Evolutionary conservation across 2,888 invertebrate genomes (phyloP).

Genomic region (Drosophila conformis): DNA sequence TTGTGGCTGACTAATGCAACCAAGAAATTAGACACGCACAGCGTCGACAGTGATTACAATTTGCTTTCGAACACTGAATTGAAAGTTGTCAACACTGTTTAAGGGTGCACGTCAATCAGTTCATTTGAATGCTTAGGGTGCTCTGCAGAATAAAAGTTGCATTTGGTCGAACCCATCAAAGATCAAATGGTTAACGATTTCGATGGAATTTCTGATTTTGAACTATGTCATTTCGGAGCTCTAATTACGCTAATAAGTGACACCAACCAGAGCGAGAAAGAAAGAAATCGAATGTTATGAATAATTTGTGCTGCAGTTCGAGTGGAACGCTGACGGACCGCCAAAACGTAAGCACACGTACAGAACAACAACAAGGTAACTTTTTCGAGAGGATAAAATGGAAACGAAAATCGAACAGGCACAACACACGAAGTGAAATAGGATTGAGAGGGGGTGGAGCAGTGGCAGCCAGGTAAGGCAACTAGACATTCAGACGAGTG

Average conservation of each 20-base stretch:
- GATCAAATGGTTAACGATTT: slow-evolving; percentile 14
- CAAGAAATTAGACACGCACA: slow-evolving; percentile 16
- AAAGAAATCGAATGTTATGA: slow-evolving; percentile 57
- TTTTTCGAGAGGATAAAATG: slow-evolving; percentile 48
- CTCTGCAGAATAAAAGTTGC: not conserved
- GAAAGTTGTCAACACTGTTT: slow-evolving; percentile 25
- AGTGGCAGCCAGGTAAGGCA: slow-evolving; percentile 11
- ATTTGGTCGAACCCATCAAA: slow-evolving; percentile 17
- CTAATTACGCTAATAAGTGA: slow-evolving; percentile 65
- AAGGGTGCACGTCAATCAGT: slow-evolving; percentile 52
- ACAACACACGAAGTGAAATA: slow-evolving; percentile 1
- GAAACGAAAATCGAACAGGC: slow-evolving; percentile 44
- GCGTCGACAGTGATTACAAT: slow-evolving; percentile 38
- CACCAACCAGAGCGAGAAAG: slow-evolving; percentile 7
- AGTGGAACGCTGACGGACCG: slow-evolving; percentile 26
- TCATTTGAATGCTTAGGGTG: slow-evolving; percentile 14
- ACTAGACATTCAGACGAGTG: slow-evolving; percentile 38
- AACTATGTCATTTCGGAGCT: slow-evolving; percentile 24
- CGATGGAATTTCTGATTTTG: slow-evolving; percentile 22
- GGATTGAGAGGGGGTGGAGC: not conserved
- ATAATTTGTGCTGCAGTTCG: slow-evolving; percentile 58
- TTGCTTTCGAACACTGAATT: slow-evolving; percentile 37
- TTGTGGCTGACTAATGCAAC: slow-evolving; percentile 36
- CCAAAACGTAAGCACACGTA: slow-evolving; percentile 25
- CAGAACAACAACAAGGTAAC: slow-evolving; percentile 19